Conservation (phyloP, 2,888 invertebrate species). For the Busseola fusca region DNA sequence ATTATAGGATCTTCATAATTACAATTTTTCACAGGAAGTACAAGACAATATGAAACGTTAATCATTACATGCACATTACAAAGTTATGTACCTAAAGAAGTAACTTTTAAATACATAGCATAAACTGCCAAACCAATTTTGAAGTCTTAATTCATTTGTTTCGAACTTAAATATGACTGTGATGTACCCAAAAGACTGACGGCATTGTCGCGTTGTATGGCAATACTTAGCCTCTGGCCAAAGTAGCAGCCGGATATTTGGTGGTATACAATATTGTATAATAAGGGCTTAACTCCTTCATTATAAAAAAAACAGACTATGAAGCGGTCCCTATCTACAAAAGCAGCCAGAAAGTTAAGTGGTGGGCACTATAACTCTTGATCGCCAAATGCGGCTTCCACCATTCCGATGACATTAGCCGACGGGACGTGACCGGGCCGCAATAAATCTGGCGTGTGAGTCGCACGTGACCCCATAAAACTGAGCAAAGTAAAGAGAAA, state of each 20-base stretch:
- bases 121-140: background rate
- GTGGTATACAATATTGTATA: background rate
- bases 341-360: slow-evolving; percentile 59
- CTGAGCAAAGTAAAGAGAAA: slow-evolving; percentile 47
- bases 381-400: slow-evolving; percentile 62
- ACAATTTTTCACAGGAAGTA: background rate
- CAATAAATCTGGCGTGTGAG: slow-evolving; percentile 62
- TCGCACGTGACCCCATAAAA: slow-evolving; percentile 59
- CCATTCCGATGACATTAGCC: slow-evolving; percentile 67
- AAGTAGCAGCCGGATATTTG: background rate
- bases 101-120: background rate
- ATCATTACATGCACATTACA: background rate
- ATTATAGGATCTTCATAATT: background rate
- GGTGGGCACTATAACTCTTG: slow-evolving; percentile 73
- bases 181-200: background rate
- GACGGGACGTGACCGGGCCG: slow-evolving; percentile 69
- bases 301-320: background rate
- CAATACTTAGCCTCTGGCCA: background rate
- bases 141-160: background rate
- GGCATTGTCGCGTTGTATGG: background rate
- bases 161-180: background rate
- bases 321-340: background rate
- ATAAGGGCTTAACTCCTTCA: background rate
- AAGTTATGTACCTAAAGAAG: background rate
- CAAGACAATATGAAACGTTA: background rate